Conservation (phyloP, 2,797 vertebrate species). For the Ceryle rudis region DNA sequence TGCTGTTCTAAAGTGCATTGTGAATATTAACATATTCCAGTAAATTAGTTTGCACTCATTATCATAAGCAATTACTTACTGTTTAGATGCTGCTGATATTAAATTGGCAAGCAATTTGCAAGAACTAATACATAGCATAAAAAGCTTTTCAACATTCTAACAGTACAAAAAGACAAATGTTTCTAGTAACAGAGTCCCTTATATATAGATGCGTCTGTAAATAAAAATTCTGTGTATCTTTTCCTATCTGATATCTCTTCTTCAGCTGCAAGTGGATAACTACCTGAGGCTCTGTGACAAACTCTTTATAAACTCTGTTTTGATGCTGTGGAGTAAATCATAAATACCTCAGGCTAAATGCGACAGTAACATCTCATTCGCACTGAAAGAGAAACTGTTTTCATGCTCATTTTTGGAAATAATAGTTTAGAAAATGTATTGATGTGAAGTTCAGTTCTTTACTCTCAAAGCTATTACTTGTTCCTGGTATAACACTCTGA, state of each 20-base stretch:
- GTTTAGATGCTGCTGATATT: conserved; percentile 82
- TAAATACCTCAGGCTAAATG: conserved; percentile 14
- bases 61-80: conserved; percentile 87
- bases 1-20: conserved; percentile 79
- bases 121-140: conserved; percentile 78
- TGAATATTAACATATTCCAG: conserved; percentile 84
- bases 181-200: conserved; percentile 32
- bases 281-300: conserved; percentile 17
- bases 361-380: neutral
- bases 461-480: conserved; percentile 10
- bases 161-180: conserved; percentile 52
- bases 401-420: conserved; percentile 48
- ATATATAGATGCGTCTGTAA: neutral
- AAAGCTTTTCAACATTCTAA: conserved; percentile 68
- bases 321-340: conserved; percentile 8
- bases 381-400: neutral
- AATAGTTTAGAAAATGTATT: conserved; percentile 1
- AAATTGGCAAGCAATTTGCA: conserved; percentile 84
- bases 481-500: neutral
- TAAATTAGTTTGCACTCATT: conserved; percentile 86
- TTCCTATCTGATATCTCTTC: neutral
- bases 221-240: neutral
- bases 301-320: conserved; percentile 21
- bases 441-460: conserved; percentile 3
- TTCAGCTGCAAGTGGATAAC: neutral